Percentiles rank a stretch among this genome's conserved stretches.
These are phyloP conservation scores for Amphiprion percula DNA, from an alignment of 2,113 vertebrate genomes.

Conservation along the genomic window DNA sequence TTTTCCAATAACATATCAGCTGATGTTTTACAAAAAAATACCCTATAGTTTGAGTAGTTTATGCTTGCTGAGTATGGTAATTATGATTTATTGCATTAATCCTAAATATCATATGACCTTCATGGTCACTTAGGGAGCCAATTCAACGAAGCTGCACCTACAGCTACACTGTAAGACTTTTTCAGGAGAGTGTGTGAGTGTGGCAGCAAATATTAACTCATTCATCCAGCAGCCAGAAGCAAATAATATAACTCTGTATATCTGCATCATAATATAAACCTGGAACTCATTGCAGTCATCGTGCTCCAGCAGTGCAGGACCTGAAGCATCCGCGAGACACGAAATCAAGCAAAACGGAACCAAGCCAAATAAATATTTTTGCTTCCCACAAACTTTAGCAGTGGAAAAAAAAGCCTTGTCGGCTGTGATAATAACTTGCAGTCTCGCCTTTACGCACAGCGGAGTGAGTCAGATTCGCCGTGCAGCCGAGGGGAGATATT, in stretches of 20 bases:
- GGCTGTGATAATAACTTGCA: slow-evolving; percentile 41
- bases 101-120: not conserved
- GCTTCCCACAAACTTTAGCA: slow-evolving; percentile 11
- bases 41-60: no score
- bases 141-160: not conserved
- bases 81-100: not conserved
- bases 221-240: not conserved
- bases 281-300: slow-evolving; percentile 4
- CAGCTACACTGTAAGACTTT: not conserved
- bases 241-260: not conserved
- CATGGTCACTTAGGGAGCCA: not conserved
- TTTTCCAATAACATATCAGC: not conserved
- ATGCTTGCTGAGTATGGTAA: not conserved
- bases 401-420: not conserved
- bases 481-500: slow-evolving; percentile 36
- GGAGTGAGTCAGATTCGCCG: slow-evolving; percentile 43
- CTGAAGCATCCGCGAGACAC: not conserved
- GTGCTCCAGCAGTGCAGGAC: not conserved
- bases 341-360: not conserved
- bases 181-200: not conserved
- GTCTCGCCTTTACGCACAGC: slow-evolving; percentile 36
- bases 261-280: not conserved
- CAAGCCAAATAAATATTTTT: slow-evolving; percentile 22
- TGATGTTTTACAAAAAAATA: not conserved
- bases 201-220: slow-evolving; percentile 36